Conservation (phyloP, 2,888 invertebrate species). For the Hirtodrosophila trivittata region DNA sequence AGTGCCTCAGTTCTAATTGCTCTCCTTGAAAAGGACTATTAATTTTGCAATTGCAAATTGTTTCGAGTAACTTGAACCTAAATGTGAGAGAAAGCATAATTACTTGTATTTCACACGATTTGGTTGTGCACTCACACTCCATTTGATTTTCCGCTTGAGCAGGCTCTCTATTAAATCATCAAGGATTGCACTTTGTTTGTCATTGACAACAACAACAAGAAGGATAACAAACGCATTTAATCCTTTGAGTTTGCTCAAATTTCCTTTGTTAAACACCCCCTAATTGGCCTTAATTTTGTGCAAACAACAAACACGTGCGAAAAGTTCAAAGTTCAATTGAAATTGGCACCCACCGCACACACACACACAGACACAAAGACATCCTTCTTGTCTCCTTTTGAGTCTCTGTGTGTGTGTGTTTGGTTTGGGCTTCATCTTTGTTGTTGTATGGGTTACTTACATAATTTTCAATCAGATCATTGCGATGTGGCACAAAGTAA, state of each 20-base stretch:
- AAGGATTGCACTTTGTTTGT: slow-evolving; percentile 18
- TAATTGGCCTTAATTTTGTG: slow-evolving; percentile 50
- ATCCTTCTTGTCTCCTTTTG: not conserved
- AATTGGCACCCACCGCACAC: slow-evolving; percentile 15
- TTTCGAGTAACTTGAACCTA: too few species aligned
- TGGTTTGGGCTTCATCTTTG: not conserved
- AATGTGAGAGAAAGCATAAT: too few species aligned
- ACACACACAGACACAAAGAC: not conserved
- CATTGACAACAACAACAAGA: too few species aligned
- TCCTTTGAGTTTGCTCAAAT: slow-evolving; percentile 41
- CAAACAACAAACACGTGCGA: slow-evolving; percentile 40
- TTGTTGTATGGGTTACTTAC: slow-evolving; percentile 86
- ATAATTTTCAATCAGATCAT: slow-evolving; percentile 97
- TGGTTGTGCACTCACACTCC: too few species aligned
- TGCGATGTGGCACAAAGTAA: slow-evolving; percentile 97
- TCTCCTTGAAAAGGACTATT: too few species aligned
- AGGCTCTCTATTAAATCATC: too few species aligned
- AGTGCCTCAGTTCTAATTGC: too few species aligned
- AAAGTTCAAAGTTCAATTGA: slow-evolving; percentile 42
- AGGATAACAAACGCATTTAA: slow-evolving; percentile 32
- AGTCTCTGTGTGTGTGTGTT: not conserved
- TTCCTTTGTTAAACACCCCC: slow-evolving; percentile 21
- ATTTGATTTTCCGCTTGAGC: too few species aligned
- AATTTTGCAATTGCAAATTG: too few species aligned
- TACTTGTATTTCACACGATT: too few species aligned